phyloP scores from a whole-genome alignment of 2,797 vertebrate genomes.

The Nothura maculosa region DNA sequence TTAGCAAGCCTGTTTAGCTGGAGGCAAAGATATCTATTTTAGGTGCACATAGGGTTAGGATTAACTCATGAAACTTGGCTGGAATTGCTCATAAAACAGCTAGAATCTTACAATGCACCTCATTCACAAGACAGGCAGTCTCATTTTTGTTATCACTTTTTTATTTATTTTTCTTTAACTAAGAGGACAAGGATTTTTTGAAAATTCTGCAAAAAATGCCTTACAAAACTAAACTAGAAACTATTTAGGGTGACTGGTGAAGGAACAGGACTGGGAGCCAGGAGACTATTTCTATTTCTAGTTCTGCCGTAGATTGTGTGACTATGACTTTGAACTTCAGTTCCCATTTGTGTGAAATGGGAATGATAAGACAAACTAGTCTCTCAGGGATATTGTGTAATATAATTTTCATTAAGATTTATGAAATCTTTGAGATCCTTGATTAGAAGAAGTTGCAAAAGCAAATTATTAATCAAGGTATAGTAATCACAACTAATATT shows the following conservation, averaged over 20 bases:
- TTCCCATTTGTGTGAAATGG: slow-evolving; percentile 2
- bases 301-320: slow-evolving; percentile 33
- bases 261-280: slow-evolving; percentile 68
- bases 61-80: slow-evolving; percentile 50
- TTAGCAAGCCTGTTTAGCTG: slow-evolving; percentile 62
- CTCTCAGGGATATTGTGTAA: slow-evolving; percentile 22
- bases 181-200: slow-evolving; percentile 29
- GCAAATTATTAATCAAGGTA: slow-evolving; percentile 3
- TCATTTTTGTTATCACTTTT: not conserved
- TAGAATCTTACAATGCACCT: not conserved
- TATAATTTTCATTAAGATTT: not conserved
- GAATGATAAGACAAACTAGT: slow-evolving; percentile 4
- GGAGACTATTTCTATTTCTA: slow-evolving; percentile 74
- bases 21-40: slow-evolving; percentile 65
- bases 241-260: slow-evolving; percentile 62
- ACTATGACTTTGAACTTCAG: slow-evolving; percentile 64
- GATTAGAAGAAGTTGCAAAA: not conserved
- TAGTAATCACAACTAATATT: not conserved
- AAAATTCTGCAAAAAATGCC: slow-evolving; percentile 33
- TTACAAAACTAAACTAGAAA: slow-evolving; percentile 64
- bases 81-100: not conserved
- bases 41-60: slow-evolving; percentile 49
- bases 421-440: not conserved
- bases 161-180: not conserved
- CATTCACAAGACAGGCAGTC: not conserved